Evolutionary conservation across 2,113 vertebrate species (phyloP).

Genomic region (Maylandia zebra): DNA sequence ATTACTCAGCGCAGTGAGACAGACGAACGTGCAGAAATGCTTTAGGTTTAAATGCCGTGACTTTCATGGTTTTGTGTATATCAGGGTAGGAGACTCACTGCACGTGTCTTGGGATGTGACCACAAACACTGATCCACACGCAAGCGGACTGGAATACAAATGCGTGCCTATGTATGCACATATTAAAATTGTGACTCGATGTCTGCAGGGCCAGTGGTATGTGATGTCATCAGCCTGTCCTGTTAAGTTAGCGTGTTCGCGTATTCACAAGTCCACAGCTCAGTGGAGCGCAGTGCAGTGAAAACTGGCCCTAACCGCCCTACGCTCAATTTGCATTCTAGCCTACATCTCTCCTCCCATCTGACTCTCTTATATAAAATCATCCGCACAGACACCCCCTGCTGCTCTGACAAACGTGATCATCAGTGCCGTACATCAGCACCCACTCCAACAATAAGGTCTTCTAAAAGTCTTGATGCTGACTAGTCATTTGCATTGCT

Average conservation of each 20-base stretch:
- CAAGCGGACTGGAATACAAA: background rate
- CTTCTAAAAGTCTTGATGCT: background rate
- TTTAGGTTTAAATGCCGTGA: slow-evolving; percentile 2
- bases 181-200: slow-evolving; percentile 48
- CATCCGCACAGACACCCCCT: slow-evolving; percentile 7
- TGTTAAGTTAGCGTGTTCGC: slow-evolving; percentile 61
- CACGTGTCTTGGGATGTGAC: slow-evolving; percentile 54
- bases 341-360: slow-evolving; percentile 53
- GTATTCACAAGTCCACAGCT: slow-evolving; percentile 59
- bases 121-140: slow-evolving; percentile 1
- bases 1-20: background rate
- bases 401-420: background rate
- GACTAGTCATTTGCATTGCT: slow-evolving; percentile 7
- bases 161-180: background rate
- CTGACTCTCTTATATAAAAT: slow-evolving; percentile 55
- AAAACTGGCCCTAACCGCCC: slow-evolving; percentile 60
- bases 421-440: slow-evolving; percentile 5
- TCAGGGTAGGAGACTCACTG: background rate
- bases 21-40: slow-evolving; percentile 16
- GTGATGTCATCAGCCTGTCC: slow-evolving; percentile 74
- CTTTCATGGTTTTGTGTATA: slow-evolving; percentile 4
- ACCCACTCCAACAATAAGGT: background rate
- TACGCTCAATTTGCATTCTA: slow-evolving; percentile 57
- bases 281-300: slow-evolving; percentile 45
- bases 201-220: slow-evolving; percentile 45